Conservation (phyloP, 2,888 invertebrate species). For the Rotaria socialis region DNA sequence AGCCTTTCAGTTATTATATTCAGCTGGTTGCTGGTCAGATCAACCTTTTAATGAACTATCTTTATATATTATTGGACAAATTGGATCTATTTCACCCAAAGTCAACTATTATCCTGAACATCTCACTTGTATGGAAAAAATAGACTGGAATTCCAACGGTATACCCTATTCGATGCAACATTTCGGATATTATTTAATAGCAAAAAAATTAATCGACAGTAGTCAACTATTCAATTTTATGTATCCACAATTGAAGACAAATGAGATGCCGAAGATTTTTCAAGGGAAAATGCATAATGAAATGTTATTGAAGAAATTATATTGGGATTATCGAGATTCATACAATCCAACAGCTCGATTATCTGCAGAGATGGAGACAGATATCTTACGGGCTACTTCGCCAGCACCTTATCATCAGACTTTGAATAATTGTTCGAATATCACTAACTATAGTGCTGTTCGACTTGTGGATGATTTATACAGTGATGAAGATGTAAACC, state of each 20-base stretch:
- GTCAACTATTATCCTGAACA: slow-evolving; percentile 1
- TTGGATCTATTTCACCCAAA: neutral
- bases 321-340: slow-evolving; percentile 6
- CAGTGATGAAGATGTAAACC: neutral
- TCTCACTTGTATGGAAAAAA: neutral
- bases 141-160: neutral
- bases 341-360: neutral
- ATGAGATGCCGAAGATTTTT: neutral
- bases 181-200: neutral
- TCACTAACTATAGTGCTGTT: neutral
- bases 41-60: neutral
- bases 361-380: neutral
- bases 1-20: neutral
- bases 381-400: neutral
- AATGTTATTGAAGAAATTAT: neutral
- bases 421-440: neutral
- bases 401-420: neutral
- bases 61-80: neutral
- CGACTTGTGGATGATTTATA: neutral
- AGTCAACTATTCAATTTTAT: neutral
- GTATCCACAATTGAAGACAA: neutral
- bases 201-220: neutral
- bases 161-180: neutral
- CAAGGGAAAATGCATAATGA: neutral
- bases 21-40: neutral